Base-by-base conservation (phyloP, 2,113 vertebrate species). In the Corydoras maculifer region DNA sequence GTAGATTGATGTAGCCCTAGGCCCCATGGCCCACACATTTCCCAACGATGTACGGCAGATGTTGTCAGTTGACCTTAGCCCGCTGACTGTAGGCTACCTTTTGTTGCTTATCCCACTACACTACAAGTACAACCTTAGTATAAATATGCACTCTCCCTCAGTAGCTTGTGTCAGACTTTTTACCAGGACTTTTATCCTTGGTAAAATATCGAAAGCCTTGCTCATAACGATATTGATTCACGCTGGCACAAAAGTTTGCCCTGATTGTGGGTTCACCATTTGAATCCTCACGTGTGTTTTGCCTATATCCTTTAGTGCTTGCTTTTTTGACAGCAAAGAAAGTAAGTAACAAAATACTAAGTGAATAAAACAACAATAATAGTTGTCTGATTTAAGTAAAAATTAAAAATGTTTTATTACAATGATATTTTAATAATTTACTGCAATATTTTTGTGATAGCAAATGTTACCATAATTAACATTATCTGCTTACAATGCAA, bases 11-110 rank as follows among this genome's bases (percentile, higher is more conserved):
- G 68, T 65, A 77, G 72, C 78, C 65, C 49, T 68, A 68, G 72
- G 74, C 75, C 30, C 59, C 54, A 30, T 77, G 70, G 75, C 62
- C 78, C 78, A 75, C 75, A 80, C 73, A 80, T 75, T 72, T 72
- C 65, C 62, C 74, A 70, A 73, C 70, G 75, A 64, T 60, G 61
- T 53, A 74, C 65, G 73, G 70, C 78, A 77, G 75, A 72, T 75
- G 73, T 65, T 76, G 65, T 31, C 58, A 54, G 72, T 72, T 80
- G 78, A 77, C 75, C 78, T 77, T 57, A 67, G 68, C 68, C 31
- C 75, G 25, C 54, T 77, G 69, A 75, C 73, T 76, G 66, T 53
- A 75, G 78, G 69, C 65, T 62, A 73, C 67, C 66, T 57, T 79
- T 75, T 75, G 66, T 65, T 75, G 68, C 50, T 55, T 69, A 63